Base-by-base conservation (phyloP, 2,113 vertebrate genomes). In the Dasyprocta punctata region DNA sequence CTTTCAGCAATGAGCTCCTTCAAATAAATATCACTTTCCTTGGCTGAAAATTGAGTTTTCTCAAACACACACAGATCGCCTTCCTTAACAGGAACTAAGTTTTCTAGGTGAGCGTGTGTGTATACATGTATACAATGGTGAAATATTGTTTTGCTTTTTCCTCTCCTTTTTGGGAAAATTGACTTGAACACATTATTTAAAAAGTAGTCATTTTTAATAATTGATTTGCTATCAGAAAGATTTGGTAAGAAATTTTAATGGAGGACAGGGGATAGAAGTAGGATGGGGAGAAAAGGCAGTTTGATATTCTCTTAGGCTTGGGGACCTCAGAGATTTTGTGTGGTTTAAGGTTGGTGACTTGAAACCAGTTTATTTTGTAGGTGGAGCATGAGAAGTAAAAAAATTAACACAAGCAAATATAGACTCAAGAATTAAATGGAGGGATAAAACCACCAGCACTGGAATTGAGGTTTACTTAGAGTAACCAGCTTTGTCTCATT, bases 11-110 rank as follows among this genome's bases (percentile, higher is more conserved):
- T 92, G 96, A 96, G n/a, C 85, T 97, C 91, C 92, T 97, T 97
- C 97, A 98, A 98, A 98, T 96, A 98, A 98, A 92, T 94, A 97
- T 67, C 73, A 82, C 94, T 98, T 98, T 97, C 91, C 60, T 44
- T 3, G 19, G 58, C 92, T 97, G 97, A 69, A 96, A 97, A 97
- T 33, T 86, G 95, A 87, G 41, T 86, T 97, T 98, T 92, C 61
- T 75, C 89, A 97, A 97, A 93, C 81, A 96, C 81, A 86, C 52
- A 97, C 92, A 94, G 81, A 97, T 67, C 33, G 47, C 67, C 83
- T 97, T 93, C 77, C 47, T 82, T 52, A 94, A 78, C 80, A 92
- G 95, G 58, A 98, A 95, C 83, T 54, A 88, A 63, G 83, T 94
- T 95, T 97, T 91, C 77, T 83, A 61, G 63, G 36, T 36, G 60